These are phyloP conservation scores for Ophthalmolycus amberensis DNA, from an alignment of 2,113 vertebrate genomes.

Conservation along the genomic window DNA sequence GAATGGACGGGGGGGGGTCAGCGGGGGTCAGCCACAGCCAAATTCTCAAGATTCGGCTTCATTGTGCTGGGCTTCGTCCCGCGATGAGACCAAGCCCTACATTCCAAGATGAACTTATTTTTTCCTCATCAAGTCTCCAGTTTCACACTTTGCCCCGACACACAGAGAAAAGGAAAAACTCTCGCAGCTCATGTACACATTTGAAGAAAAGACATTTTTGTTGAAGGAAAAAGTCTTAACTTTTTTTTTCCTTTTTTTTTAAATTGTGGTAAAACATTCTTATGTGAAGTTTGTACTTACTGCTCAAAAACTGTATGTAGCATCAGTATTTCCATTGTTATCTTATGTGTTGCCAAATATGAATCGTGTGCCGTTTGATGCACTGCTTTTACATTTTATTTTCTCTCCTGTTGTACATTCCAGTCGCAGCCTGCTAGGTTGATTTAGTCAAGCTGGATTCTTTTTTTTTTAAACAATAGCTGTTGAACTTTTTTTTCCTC, in stretches of 20 bases:
- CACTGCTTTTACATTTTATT: slow-evolving; percentile 71
- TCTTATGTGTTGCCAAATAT: slow-evolving; percentile 83
- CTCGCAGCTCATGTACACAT: slow-evolving; percentile 73
- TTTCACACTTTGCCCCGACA: slow-evolving; percentile 69
- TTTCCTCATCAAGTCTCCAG: slow-evolving; percentile 76
- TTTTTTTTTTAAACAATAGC: slow-evolving; percentile 48
- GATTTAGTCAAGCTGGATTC: slow-evolving; percentile 60
- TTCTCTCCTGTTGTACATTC: slow-evolving; percentile 77
- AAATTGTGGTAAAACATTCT: slow-evolving; percentile 77
- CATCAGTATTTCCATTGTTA: slow-evolving; percentile 83
- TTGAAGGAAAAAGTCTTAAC: slow-evolving; percentile 74
- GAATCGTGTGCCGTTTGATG: slow-evolving; percentile 71
- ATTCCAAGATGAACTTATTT: slow-evolving; percentile 86
- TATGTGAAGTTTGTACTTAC: slow-evolving; percentile 78
- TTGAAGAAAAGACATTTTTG: slow-evolving; percentile 84
- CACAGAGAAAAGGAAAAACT: slow-evolving; percentile 64
- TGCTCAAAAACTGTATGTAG: slow-evolving; percentile 78
- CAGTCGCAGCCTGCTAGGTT: slow-evolving; percentile 69
- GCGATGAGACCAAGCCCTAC: slow-evolving; percentile 74
- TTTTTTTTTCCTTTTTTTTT: slow-evolving; percentile 52
- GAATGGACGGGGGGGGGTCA: slow-evolving; percentile 42
- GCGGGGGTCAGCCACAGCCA: slow-evolving; percentile 73
- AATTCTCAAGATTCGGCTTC: slow-evolving; percentile 77
- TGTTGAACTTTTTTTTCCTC: slow-evolving; percentile 56
- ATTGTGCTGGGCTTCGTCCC: slow-evolving; percentile 76